phyloP scores from a whole-genome alignment of 2,888 invertebrate species.

The Ichneumoninae sp. region DNA sequence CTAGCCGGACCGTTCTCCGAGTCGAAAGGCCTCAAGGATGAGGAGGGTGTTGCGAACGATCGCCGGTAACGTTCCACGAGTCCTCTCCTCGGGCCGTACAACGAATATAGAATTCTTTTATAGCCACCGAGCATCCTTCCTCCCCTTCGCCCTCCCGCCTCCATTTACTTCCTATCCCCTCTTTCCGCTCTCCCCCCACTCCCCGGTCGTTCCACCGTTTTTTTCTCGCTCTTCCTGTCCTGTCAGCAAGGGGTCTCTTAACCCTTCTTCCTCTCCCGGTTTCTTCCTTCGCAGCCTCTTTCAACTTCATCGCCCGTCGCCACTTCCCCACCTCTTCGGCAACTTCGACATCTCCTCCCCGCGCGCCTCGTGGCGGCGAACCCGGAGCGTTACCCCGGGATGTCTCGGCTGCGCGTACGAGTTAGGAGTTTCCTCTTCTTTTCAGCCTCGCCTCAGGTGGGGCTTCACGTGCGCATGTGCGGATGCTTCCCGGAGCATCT shows the following conservation, averaged over 20 bases:
- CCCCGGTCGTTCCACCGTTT: slow-evolving; percentile 15
- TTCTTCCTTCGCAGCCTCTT: slow-evolving; percentile 22
- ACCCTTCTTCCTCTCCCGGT: slow-evolving; percentile 5
- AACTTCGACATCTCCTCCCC: slow-evolving; percentile 39
- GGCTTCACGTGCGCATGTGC: slow-evolving; percentile 1
- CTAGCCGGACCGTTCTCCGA: slow-evolving; percentile 16
- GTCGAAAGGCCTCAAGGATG: slow-evolving; percentile 50
- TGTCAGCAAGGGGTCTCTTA: slow-evolving; percentile 56
- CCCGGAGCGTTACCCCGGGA: slow-evolving; percentile 9
- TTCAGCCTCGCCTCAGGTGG: slow-evolving; percentile 45
- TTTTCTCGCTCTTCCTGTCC: slow-evolving; percentile 15
- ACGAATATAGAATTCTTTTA: slow-evolving; percentile 44
- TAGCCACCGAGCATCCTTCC: slow-evolving; percentile 23
- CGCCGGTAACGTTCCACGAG: slow-evolving; percentile 12
- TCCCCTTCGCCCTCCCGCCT: slow-evolving; percentile 35
- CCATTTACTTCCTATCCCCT: slow-evolving; percentile 56
- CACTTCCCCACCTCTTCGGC: slow-evolving; percentile 24
- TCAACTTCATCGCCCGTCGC: slow-evolving; percentile 26
- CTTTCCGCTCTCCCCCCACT: slow-evolving; percentile 42
- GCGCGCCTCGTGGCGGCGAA: slow-evolving; percentile 8
- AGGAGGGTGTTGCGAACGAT: slow-evolving; percentile 50
- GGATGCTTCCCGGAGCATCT: slow-evolving; percentile 49
- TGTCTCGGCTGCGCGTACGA: slow-evolving; percentile 21
- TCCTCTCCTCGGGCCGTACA: slow-evolving; percentile 20
- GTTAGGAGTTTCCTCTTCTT: slow-evolving; percentile 43